Conservation (phyloP, 2,113 vertebrate genomes). For the Accipiter virgatus region DNA sequence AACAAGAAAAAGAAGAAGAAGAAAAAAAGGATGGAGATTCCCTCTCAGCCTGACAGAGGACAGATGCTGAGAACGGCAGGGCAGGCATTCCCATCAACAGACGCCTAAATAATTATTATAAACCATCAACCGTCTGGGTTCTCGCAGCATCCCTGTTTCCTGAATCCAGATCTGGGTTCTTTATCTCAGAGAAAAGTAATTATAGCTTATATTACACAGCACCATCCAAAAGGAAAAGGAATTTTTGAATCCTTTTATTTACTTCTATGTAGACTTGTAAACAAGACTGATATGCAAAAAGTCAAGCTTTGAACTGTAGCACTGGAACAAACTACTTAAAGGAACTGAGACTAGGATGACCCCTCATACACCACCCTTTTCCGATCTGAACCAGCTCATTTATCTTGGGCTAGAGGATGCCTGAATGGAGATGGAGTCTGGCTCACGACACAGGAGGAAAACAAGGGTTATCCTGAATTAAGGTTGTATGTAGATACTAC, state of each 20-base stretch:
- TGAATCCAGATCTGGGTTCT: background rate
- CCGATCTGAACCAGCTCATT: background rate
- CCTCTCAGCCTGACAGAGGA: slow-evolving; percentile 8
- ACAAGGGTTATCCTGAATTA: background rate
- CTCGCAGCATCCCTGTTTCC: background rate
- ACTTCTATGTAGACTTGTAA: background rate
- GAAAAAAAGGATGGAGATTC: background rate
- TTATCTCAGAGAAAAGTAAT: slow-evolving; percentile 1
- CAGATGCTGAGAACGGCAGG: background rate
- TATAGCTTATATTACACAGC: background rate
- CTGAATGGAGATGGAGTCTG: background rate
- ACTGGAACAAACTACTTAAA: background rate
- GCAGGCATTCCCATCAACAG: background rate
- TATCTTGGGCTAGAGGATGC: background rate
- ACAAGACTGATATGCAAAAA: background rate
- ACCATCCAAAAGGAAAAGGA: background rate
- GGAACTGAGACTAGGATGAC: background rate
- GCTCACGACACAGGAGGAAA: background rate
- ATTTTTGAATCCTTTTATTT: background rate
- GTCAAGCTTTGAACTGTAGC: background rate
- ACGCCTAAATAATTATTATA: background rate
- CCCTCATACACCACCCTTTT: background rate
- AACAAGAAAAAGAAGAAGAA: fast-evolving
- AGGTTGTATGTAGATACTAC: background rate
- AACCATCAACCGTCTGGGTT: background rate